A percentile compares a stretch with the other conserved stretches of the same genome.
Conservation (phyloP, 2,888 invertebrate species). For the Dyspetes luteomarginatus region DNA sequence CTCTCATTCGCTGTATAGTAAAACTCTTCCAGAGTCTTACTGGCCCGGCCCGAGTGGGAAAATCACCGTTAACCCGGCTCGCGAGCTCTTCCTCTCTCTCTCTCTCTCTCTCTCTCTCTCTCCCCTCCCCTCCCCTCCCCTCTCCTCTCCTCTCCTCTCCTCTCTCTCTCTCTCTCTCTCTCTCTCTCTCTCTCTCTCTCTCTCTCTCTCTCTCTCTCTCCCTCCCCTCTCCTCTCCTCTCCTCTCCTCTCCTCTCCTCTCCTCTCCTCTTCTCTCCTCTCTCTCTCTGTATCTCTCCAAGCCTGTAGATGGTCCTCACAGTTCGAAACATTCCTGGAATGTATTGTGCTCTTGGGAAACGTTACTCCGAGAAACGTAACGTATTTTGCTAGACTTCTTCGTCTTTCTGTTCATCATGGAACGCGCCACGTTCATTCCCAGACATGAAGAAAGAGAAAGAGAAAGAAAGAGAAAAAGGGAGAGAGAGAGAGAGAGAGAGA, state of each 20-base stretch:
- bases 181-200: too few relatives aligned
- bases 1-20: slow-evolving; percentile 8
- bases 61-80: slow-evolving; percentile 77
- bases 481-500: slow-evolving; percentile 16
- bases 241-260: background rate
- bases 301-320: slow-evolving; percentile 66
- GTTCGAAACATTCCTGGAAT: slow-evolving; percentile 78
- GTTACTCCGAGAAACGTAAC: slow-evolving; percentile 60
- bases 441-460: slow-evolving; percentile 38
- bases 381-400: slow-evolving; percentile 34
- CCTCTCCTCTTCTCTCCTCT: background rate
- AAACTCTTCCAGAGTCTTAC: slow-evolving; percentile 28
- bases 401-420: slow-evolving; percentile 49
- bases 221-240: slow-evolving; percentile 16
- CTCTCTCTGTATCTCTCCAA: slow-evolving; percentile 11
- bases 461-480: background rate
- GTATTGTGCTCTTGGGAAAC: slow-evolving; percentile 74
- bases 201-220: slow-evolving; percentile 3
- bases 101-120: background rate
- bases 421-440: slow-evolving; percentile 41
- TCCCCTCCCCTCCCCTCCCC: background rate
- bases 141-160: too few relatives aligned
- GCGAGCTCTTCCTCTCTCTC: slow-evolving; percentile 37
- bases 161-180: background rate
- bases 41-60: slow-evolving; percentile 64